Percentiles rank a stretch among this genome's conserved stretches.
These are phyloP conservation scores for Stegostoma tigrinum DNA, from an alignment of 2,113 vertebrate genomes.

Conservation along the genomic window DNA sequence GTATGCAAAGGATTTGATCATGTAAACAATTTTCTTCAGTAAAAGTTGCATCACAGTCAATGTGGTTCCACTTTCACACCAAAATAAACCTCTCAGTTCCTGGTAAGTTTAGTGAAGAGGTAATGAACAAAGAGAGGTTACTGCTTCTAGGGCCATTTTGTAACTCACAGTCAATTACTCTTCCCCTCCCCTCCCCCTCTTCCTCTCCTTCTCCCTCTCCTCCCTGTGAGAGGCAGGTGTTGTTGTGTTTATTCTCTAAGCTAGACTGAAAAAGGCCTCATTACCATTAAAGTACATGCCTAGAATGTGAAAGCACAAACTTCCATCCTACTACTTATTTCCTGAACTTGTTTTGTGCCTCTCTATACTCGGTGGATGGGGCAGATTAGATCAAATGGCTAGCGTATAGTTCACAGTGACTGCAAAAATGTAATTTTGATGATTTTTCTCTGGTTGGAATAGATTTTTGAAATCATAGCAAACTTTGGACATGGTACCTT, in stretches of 20 bases:
- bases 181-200: neutral
- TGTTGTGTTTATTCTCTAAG: neutral
- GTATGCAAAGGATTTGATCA: neutral
- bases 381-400: neutral
- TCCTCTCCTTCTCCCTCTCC: too few species aligned
- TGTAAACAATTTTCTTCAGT: neutral
- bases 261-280: neutral
- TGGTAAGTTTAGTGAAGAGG: neutral
- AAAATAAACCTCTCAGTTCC: neutral
- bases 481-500: too few species aligned
- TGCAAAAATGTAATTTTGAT: neutral
- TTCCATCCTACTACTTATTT: conserved; percentile 5
- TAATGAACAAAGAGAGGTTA: neutral
- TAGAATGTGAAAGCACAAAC: conserved; percentile 26
- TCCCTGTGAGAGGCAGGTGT: conserved; percentile 6
- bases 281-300: neutral
- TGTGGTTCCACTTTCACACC: neutral
- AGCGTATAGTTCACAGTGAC: neutral
- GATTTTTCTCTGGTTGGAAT: neutral
- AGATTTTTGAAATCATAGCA: neutral
- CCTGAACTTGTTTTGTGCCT: neutral
- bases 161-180: neutral
- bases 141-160: neutral
- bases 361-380: neutral
- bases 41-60: neutral